Base-by-base conservation (phyloP, 2,888 invertebrate species). In the Eremobia ochroleuca region DNA sequence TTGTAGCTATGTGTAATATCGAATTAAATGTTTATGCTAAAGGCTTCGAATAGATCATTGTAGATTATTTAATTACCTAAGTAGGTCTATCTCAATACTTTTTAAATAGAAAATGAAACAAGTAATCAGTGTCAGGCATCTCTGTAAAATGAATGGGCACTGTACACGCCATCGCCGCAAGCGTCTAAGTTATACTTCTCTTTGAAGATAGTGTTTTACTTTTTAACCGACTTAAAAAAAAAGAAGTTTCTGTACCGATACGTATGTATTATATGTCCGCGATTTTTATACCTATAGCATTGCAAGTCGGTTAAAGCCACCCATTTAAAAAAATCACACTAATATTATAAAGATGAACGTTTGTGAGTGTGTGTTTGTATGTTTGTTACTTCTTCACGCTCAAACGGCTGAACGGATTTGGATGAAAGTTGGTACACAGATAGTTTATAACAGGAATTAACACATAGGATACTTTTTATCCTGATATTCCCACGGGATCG, bases 131-230 rank as follows among this genome's bases (percentile, higher is more conserved):
- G 25, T 55, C 52, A n/a, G 28, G 28, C 0, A 4, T 43, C 15
- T 52, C 28, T 75, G 15, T 43, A 5, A 18, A 52, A 71, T 62
- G 0, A 77, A 79, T 79, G 40, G 25, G 25, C 25, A 13, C 34
- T 52, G 43, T 6, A 43, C 79, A 77, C 71, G 77, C 61, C 9
- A 77, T 52, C 25, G 28, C 9, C 25, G 18, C 25, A 43, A 13
- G 34, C 59, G 58, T 40, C 31, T 70, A 25, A 9, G 15, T 49
- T 40, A 40, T 49, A 31, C 31, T 49, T 71, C 5, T 25, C 49
- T 49, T 40, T 40, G 28, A 46, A 58, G 4, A 40, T n/a, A 68
- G n/a, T 46, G 6, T 59, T n/a, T 11, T 25, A 25, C n/a, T 52
- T 52, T 52, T 25, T n/a, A 55, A 11, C 11, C 52, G n/a, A n/a